A percentile compares a stretch with the other conserved stretches of the same genome.
Evolutionary conservation across 2,888 invertebrate genomes (phyloP).

Genomic region (Callosobruchus maculatus): DNA sequence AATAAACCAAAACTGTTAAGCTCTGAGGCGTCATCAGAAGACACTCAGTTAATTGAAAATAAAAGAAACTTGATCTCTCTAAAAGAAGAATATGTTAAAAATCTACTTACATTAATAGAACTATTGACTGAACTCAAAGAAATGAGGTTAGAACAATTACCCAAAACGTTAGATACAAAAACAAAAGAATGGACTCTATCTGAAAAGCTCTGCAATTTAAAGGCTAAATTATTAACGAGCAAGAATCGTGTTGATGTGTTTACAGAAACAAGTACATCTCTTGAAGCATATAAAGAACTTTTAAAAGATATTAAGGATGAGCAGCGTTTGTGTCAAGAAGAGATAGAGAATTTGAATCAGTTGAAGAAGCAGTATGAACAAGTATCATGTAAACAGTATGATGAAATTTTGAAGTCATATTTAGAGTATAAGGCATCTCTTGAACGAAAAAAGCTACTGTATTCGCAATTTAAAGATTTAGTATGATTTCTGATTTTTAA

Average conservation of each 20-base stretch:
- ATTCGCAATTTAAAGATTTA: conserved; percentile 15
- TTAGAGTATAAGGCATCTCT: conserved; percentile 43
- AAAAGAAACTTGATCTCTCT: conserved; percentile 43
- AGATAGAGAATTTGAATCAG: conserved; percentile 42
- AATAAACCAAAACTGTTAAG: conserved; percentile 6
- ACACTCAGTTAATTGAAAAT: conserved; percentile 30
- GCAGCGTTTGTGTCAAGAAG: conserved; percentile 37
- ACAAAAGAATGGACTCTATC: conserved; percentile 40
- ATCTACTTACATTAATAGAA: conserved; percentile 35
- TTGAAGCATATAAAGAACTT: conserved; percentile 46
- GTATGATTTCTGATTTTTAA: neutral
- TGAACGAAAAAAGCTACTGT: conserved; percentile 42
- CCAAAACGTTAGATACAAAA: conserved; percentile 39
- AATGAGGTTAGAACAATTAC: conserved; percentile 39
- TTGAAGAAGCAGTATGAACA: conserved; percentile 45
- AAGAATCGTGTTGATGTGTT: conserved; percentile 43
- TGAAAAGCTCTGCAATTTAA: conserved; percentile 41
- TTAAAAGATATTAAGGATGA: conserved; percentile 44
- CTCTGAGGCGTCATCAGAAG: conserved; percentile 16
- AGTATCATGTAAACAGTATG: conserved; percentile 47
- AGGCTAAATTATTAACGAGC: conserved; percentile 35
- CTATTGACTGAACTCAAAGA: conserved; percentile 42
- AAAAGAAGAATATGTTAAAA: conserved; percentile 40
- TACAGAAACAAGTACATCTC: conserved; percentile 45
- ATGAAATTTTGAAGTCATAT: conserved; percentile 47